phyloP scores from a whole-genome alignment of 2,797 vertebrate species.

The Champsocephalus gunnari region DNA sequence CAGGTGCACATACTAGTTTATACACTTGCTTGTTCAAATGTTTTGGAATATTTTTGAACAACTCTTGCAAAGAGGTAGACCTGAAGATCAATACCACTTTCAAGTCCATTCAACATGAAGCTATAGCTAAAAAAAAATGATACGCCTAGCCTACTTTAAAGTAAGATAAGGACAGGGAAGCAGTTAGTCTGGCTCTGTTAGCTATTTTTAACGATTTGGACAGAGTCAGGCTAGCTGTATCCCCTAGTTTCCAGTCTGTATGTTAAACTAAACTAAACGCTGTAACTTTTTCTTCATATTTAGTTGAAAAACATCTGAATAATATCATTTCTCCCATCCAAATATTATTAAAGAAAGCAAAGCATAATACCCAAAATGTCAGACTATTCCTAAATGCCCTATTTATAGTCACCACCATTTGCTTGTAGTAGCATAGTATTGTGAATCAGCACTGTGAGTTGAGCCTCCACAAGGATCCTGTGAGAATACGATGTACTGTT shows the following conservation, averaged over 20 bases:
- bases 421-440: conserved; percentile 37
- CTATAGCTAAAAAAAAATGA: not conserved
- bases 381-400: not conserved
- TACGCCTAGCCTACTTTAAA: conserved; percentile 1
- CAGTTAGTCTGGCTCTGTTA: not conserved
- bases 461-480: conserved; percentile 49
- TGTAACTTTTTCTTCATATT: not conserved
- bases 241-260: not conserved
- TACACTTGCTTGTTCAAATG: not conserved
- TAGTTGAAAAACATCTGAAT: not conserved
- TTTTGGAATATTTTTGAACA: too few relatives aligned
- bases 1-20: not conserved
- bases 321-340: not conserved
- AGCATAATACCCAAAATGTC: not conserved
- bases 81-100: not conserved
- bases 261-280: not conserved
- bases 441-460: conserved; percentile 36
- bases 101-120: not conserved
- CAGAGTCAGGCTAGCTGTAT: not conserved
- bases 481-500: conserved; percentile 66
- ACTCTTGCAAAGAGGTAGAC: not conserved
- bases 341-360: too few relatives aligned
- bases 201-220: not conserved
- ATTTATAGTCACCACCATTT: conserved; percentile 27
- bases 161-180: not conserved